These are phyloP conservation scores for Euphonia xanthogaster DNA, from an alignment of 2,797 vertebrate species.

Conservation along the genomic window DNA sequence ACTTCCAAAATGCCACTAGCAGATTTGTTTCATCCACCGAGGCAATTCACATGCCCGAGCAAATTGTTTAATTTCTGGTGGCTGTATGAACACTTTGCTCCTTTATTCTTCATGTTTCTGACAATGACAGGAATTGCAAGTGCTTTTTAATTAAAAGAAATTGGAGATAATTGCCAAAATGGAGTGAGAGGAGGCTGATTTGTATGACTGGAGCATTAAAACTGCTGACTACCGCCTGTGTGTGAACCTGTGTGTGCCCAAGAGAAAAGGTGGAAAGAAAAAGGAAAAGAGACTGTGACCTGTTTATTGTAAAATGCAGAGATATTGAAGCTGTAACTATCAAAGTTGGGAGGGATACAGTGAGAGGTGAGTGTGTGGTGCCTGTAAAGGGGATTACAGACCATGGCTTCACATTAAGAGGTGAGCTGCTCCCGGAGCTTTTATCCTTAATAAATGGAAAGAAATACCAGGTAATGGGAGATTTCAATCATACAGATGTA, in stretches of 20 bases:
- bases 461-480: slow-evolving; percentile 22
- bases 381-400: slow-evolving; percentile 6
- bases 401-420: not conserved
- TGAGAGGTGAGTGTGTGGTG: not conserved
- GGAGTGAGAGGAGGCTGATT: not conserved
- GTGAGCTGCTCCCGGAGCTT: slow-evolving; percentile 13
- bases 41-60: not conserved
- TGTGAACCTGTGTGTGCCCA: not conserved
- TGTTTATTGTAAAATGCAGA: not conserved
- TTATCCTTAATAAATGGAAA: slow-evolving; percentile 53
- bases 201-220: not conserved
- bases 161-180: not conserved
- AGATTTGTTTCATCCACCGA: not conserved
- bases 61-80: not conserved
- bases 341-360: not conserved
- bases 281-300: not conserved
- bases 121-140: not conserved
- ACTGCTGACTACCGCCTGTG: not conserved
- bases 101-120: not conserved
- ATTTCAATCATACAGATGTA: slow-evolving; percentile 58
- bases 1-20: not conserved
- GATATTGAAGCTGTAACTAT: not conserved
- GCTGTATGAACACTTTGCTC: not conserved
- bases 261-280: not conserved
- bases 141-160: not conserved